Conservation (phyloP, 2,888 invertebrate genomes). For the Rosalia funebris region DNA sequence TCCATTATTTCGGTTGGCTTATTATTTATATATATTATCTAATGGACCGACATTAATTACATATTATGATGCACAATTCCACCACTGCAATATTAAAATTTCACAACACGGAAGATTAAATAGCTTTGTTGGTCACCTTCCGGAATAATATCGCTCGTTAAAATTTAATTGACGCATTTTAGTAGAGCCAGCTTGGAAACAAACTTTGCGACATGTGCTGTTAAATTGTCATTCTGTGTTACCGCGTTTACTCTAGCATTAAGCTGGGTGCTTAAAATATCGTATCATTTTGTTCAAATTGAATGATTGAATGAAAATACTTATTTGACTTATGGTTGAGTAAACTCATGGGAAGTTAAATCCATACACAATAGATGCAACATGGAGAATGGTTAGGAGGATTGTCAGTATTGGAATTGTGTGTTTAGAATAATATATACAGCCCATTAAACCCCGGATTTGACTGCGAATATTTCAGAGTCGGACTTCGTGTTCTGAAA, state of each 20-base stretch:
- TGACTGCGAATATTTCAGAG: too few relatives aligned
- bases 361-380: too few relatives aligned
- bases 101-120: too few relatives aligned
- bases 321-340: not conserved
- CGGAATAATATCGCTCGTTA: constrained; percentile 8
- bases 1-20: too few relatives aligned
- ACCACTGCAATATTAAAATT: too few relatives aligned
- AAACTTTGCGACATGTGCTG: constrained; percentile 6
- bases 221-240: constrained; percentile 8
- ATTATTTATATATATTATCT: too few relatives aligned
- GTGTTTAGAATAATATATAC: too few relatives aligned
- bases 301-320: not conserved
- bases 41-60: too few relatives aligned
- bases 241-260: not conserved
- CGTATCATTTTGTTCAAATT: not conserved
- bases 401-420: too few relatives aligned
- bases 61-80: too few relatives aligned
- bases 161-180: constrained; percentile 2
- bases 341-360: not conserved
- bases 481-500: too few relatives aligned
- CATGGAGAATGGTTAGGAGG: not conserved
- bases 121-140: constrained; percentile 3
- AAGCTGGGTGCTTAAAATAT: not conserved
- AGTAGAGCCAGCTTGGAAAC: not conserved
- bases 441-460: too few relatives aligned